Evolutionary conservation across 2,797 vertebrate genomes (phyloP).

Genomic region (Oceanodroma leucorhoa): DNA sequence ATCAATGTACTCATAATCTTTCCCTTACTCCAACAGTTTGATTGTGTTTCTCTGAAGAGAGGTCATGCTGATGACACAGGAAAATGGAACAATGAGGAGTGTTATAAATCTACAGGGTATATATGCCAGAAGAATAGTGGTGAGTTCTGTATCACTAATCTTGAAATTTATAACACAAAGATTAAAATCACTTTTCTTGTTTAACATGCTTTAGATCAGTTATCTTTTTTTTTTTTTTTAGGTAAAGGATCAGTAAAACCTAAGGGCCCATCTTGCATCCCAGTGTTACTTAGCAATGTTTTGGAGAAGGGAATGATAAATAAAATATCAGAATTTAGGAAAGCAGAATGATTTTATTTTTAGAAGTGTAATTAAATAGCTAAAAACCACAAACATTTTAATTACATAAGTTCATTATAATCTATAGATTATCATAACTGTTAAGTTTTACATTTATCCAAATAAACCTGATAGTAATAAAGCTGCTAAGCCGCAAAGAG

Average conservation of each 20-base stretch:
- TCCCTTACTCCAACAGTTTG: conserved; percentile 9
- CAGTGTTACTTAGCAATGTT: neutral
- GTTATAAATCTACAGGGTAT: neutral
- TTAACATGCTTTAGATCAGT: neutral
- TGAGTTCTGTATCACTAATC: neutral
- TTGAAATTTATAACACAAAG: neutral
- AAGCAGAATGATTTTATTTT: neutral
- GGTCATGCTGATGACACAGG: conserved; percentile 6
- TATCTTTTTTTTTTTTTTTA: neutral
- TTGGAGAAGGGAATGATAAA: neutral
- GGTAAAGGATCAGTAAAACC: neutral
- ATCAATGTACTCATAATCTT: neutral
- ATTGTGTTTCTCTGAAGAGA: conserved; percentile 44
- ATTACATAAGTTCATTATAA: neutral
- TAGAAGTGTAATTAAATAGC: neutral
- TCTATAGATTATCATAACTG: neutral
- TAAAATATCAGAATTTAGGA: neutral
- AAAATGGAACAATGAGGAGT: conserved; percentile 6
- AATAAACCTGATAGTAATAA: neutral
- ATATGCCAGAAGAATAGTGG: conserved; percentile 54
- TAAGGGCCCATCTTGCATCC: neutral
- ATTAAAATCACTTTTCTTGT: neutral
- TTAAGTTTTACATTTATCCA: neutral
- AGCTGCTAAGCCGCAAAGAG: neutral
- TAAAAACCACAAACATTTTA: neutral